These are phyloP conservation scores for Indicator indicator DNA, from an alignment of 2,113 vertebrate genomes.

Conservation along the genomic window DNA sequence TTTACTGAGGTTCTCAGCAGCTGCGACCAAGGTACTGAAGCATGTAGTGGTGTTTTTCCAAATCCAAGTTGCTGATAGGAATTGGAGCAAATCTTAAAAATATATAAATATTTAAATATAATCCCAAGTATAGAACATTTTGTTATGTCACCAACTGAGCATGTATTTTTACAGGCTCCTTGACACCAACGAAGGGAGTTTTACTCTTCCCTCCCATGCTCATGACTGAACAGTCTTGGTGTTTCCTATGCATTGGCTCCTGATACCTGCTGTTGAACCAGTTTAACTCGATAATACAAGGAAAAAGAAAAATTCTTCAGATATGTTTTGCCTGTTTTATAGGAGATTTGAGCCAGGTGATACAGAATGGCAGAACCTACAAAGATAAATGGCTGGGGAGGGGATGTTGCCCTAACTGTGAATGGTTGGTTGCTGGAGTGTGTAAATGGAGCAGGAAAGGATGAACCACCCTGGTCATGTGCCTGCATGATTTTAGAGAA, in stretches of 20 bases:
- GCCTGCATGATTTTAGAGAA: not conserved
- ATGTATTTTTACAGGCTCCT: not conserved
- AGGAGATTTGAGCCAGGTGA: not conserved
- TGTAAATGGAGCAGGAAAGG: not conserved
- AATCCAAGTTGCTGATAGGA: not conserved
- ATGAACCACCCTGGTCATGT: fast-evolving
- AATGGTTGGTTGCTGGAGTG: fast-evolving
- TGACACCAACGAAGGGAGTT: not conserved
- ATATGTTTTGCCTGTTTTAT: not conserved
- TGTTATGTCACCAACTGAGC: fast-evolving
- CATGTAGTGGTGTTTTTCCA: not conserved
- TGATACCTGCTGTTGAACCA: not conserved
- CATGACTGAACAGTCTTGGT: fast-evolving
- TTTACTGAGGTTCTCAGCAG: not conserved
- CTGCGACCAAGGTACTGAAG: not conserved
- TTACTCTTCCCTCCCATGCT: not conserved
- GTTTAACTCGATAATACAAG: not conserved
- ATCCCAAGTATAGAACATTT: not conserved
- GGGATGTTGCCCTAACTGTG: not conserved
- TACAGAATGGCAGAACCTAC: not conserved
- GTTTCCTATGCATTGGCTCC: not conserved
- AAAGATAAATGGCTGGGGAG: not conserved
- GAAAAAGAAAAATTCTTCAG: not conserved
- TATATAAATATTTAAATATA: not conserved
- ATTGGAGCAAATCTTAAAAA: not conserved